Base-by-base conservation (phyloP, 2,888 invertebrate species). In the Ditylenchus weischeri region DNA sequence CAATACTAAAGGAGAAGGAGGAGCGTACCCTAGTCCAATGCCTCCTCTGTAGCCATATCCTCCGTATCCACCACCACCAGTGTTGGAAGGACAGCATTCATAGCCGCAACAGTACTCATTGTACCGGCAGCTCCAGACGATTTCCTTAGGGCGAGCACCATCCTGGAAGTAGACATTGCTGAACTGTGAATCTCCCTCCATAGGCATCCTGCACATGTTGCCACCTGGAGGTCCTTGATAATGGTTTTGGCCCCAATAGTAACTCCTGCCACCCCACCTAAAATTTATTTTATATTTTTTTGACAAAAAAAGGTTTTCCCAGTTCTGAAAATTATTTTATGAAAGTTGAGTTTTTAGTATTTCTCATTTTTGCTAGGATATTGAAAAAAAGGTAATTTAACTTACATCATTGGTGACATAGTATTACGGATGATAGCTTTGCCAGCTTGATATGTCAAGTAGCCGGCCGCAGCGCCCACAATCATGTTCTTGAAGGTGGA, bases 401-500 rank as follows among this genome's bases (percentile, higher is more conserved):
- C 75, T 70, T 62, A 81, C 80, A 76, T 78, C 81, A 81, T 82
- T 18, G 81, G 81, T 1, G 76, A 70, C 18, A 77, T 69, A 10
- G 76, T 77, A 8, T 73, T 72, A 21, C 80, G 67, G 59, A 81
- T 82, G 57, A 81, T 74, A 2, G 72, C 73, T 64, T 80, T 81
- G 57, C 81, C 81, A 15, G 80, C 81, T 57, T 80, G 78, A 65
- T 81, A 81, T 21, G 81, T 79, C 29, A 81, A 58, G 63, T 81
- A 79, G 0, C 81, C 81, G 43, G 79, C 81, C 0, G 81, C 81
- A 1, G 81, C 81, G 35, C 81, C 81, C n/a, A 82, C 80, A 19
- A 81, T 75, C 66, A 76, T 76, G 61, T 81, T 82, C 69, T 82
- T 81, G 75, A 81, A 80, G 21, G 72, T 72, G 64, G 73, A 78